Percentiles rank a stretch among this genome's conserved stretches.
phyloP scores from a whole-genome alignment of 2,888 invertebrate species.

The Octodonta nipae region DNA sequence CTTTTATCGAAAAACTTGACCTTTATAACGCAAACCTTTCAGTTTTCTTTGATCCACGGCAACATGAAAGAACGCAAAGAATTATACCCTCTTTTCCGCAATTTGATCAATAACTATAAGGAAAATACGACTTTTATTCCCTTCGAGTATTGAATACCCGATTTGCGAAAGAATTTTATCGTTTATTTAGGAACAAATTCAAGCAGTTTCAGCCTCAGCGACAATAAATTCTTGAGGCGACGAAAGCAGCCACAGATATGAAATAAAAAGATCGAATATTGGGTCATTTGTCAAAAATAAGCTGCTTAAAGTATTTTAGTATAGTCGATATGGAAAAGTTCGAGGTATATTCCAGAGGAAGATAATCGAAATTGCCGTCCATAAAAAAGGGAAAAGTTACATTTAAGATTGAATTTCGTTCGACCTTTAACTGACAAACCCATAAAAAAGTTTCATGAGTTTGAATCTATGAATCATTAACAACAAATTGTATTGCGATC shows the following conservation, averaged over 20 bases:
- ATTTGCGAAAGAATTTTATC: too few species aligned
- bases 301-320: slow-evolving; percentile 1
- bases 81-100: too few species aligned
- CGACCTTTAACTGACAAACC: not conserved
- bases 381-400: not conserved
- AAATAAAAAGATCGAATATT: slow-evolving; percentile 2
- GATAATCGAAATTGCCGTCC: not conserved
- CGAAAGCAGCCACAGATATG: not conserved
- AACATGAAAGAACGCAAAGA: too few species aligned
- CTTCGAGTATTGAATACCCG: too few species aligned
- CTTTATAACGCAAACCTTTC: too few species aligned
- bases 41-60: too few species aligned
- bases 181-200: too few species aligned
- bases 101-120: too few species aligned
- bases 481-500: not conserved
- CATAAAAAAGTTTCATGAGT: slow-evolving; percentile 1
- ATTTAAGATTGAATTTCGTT: not conserved
- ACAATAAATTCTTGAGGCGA: too few species aligned
- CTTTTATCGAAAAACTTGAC: too few species aligned
- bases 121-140: too few species aligned
- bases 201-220: too few species aligned
- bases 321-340: not conserved
- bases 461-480: not conserved
- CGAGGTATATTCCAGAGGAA: not conserved
- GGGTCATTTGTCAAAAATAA: slow-evolving; percentile 2